Percentiles rank a stretch among this genome's conserved stretches.
Evolutionary conservation across 2,113 vertebrate species (phyloP).

Genomic region (Colius striatus): DNA sequence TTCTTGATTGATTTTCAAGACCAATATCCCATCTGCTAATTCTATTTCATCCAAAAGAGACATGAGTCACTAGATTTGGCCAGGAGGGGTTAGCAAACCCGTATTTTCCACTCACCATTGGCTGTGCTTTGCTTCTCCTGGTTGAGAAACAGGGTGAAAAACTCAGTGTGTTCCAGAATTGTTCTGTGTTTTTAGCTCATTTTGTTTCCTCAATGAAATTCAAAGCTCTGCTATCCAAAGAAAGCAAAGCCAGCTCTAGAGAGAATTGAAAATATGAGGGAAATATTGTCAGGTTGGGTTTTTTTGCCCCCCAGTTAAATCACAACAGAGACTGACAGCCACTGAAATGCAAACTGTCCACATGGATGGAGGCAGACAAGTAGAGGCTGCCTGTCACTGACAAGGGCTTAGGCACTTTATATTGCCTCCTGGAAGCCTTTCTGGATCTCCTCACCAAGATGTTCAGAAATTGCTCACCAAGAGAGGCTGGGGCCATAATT

Average conservation of each 20-base stretch:
- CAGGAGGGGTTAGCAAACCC: neutral
- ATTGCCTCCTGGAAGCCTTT: neutral
- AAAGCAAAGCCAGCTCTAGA: neutral
- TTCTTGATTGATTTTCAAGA: neutral
- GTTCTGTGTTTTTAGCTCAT: neutral
- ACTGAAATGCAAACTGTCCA: neutral
- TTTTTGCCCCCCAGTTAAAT: neutral
- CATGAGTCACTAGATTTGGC: neutral
- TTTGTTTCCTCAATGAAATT: constrained; percentile 28
- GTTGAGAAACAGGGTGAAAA: neutral
- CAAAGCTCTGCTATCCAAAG: neutral
- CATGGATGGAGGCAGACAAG: neutral
- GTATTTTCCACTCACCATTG: neutral
- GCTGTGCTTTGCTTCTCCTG: neutral
- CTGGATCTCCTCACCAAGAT: neutral
- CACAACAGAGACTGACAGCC: neutral
- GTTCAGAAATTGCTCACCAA: neutral
- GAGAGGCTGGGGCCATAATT: neutral
- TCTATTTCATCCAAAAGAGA: neutral
- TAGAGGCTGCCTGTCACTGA: neutral
- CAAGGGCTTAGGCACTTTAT: neutral
- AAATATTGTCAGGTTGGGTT: neutral
- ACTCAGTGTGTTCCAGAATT: neutral
- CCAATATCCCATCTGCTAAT: neutral
- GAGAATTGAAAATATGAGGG: neutral